phyloP scores from a whole-genome alignment of 2,888 invertebrate species.

The Coelinius sp. region DNA sequence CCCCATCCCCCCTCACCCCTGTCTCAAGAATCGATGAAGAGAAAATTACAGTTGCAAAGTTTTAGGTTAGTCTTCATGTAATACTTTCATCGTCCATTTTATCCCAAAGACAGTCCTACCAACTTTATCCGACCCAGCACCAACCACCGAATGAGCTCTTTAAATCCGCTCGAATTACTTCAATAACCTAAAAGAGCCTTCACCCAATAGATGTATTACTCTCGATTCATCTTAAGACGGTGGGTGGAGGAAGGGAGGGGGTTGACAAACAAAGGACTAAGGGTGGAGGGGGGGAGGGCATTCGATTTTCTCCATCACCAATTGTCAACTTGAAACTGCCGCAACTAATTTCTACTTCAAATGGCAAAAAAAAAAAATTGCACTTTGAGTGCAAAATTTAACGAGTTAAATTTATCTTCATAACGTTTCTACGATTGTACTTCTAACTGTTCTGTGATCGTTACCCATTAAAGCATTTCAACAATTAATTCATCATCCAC shows the following conservation, averaged over 20 bases:
- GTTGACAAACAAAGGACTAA: neutral
- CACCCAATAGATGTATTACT: conserved; percentile 20
- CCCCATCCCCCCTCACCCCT: neutral
- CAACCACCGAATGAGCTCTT: conserved; percentile 24
- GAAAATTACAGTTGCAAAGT: conserved; percentile 21
- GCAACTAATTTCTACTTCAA: neutral
- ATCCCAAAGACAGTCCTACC: conserved; percentile 27
- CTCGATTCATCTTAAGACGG: conserved; percentile 11
- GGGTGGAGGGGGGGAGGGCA: neutral
- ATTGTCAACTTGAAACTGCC: neutral
- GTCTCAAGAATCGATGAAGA: conserved; percentile 22
- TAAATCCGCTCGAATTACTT: conserved; percentile 38
- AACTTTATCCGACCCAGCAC: conserved; percentile 25
- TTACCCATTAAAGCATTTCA: conserved; percentile 20
- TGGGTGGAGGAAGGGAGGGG: neutral
- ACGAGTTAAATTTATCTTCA: conserved; percentile 9
- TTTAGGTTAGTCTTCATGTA: conserved; percentile 13
- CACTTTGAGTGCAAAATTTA: neutral
- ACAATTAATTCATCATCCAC: conserved; percentile 17
- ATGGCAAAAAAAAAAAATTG: neutral
- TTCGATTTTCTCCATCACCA: neutral
- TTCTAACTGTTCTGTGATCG: conserved; percentile 14
- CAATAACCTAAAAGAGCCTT: conserved; percentile 28
- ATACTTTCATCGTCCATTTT: conserved; percentile 26
- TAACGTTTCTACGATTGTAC: neutral